Evolutionary conservation across 2,888 invertebrate species (phyloP), one percentile per base, ranked within the genome.

Genomic region (Drosophila buzzatii): DNA sequence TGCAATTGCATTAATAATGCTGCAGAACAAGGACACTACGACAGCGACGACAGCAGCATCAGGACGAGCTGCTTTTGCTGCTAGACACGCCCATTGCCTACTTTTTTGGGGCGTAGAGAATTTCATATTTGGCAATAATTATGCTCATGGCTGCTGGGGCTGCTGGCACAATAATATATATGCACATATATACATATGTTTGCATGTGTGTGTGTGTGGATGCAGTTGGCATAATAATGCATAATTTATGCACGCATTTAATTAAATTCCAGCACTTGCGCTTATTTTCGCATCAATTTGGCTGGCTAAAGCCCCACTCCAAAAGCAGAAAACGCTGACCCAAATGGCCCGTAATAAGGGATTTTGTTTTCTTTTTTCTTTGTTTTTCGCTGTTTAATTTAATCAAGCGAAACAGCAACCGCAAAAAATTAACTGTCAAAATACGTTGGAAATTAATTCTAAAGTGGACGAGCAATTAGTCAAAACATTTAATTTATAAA

Each of bases 231-330:
- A 85, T 87, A 85, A 77, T 87, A 77, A 68, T 70, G 70, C 73
- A 88, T 88, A 90, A 89, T 90, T 89, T 90, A 89, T 89, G 84
- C 70, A 72, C 64, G 75, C 72, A 82, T 86, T 90, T 91, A 91
- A 90, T 91, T 85, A 90, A 89, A 89, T 89, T 90, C 87, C 90
- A 76, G 71, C 52, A 80, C 78, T 89, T 73, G 71, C 68, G 62
- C 77, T 71, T 75, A 65, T 61, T 77, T 81, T 70, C 65, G 51
- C 66, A 63, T 57, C 65, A 65, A 66, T 76, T 70, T 69, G 59
- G 59, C 31, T 49, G 41, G n/a, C 35, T 45, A 44, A 18, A 31
- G 23, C 67, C 55, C 16, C 33, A 23, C 12, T 6, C 33, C 41
- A 14, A 20, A 14, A 18, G 33, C 45, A 23, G 45, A 8, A 16